phyloP scores from a whole-genome alignment of 1,140 invertebrate species.

The Bathynomus jamesi region DNA sequence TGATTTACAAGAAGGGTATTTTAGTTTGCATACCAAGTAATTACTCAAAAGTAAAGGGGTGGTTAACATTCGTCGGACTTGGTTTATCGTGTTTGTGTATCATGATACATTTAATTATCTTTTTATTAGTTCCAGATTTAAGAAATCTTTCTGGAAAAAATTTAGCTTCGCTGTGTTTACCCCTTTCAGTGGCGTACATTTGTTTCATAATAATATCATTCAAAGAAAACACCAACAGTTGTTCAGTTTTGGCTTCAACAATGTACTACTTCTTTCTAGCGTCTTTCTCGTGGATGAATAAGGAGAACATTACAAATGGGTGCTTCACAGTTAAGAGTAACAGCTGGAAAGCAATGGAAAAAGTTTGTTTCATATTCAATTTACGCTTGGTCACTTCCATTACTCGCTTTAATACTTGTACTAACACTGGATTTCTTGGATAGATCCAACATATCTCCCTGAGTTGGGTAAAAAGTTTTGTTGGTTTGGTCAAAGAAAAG shows the following conservation, averaged over 20 bases:
- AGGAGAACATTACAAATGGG: constrained; percentile 51
- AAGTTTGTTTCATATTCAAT: constrained; percentile 49
- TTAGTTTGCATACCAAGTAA: constrained; percentile 42
- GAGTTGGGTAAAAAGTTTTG: constrained; percentile 47
- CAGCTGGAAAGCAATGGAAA: constrained; percentile 42
- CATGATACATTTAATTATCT: constrained; percentile 46
- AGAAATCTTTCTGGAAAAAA: constrained; percentile 51
- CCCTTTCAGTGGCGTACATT: constrained; percentile 46
- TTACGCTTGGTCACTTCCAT: constrained; percentile 51
- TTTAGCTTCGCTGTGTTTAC: constrained; percentile 47
- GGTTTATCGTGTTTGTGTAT: constrained; percentile 48
- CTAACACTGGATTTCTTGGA: constrained; percentile 46
- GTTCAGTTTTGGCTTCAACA: constrained; percentile 57
- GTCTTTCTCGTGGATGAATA: constrained; percentile 93
- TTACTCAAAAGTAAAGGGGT: constrained; percentile 45
- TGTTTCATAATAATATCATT: constrained; percentile 47
- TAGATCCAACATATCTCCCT: constrained; percentile 44
- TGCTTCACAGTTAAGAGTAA: constrained; percentile 47
- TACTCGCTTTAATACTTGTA: constrained; percentile 46
- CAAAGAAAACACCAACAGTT: constrained; percentile 38
- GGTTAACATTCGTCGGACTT: constrained; percentile 45
- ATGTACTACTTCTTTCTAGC: constrained; percentile 90
- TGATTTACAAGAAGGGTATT: constrained; percentile 38
- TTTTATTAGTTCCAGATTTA: constrained; percentile 46
- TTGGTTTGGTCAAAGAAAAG: constrained; percentile 51